These are phyloP conservation scores for Limnothrissa miodon DNA, from an alignment of 2,113 vertebrate genomes.

Conservation along the genomic window DNA sequence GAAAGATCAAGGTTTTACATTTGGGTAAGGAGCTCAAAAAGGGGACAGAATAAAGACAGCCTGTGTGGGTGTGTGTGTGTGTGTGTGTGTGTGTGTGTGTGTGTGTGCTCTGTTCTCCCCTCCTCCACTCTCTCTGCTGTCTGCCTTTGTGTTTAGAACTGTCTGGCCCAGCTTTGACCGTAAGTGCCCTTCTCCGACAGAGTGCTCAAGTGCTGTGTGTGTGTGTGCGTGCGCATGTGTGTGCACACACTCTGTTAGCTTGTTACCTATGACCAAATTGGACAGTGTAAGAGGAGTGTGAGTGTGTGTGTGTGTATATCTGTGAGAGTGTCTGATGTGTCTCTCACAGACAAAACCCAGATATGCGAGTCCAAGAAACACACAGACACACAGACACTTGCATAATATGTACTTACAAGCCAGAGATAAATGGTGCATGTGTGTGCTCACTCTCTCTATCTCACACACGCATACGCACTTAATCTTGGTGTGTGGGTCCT, in stretches of 20 bases:
- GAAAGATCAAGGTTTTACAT: not conserved
- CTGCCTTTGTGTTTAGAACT: conserved; percentile 16
- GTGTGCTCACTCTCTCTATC: not conserved
- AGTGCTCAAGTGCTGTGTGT: not conserved
- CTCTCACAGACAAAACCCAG: not conserved
- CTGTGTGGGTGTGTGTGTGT: not conserved
- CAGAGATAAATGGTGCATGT: not conserved
- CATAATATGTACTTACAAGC: not conserved
- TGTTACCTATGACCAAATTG: not conserved
- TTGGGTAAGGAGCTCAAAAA: not conserved
- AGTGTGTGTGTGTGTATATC: not conserved
- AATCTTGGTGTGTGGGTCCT: not conserved
- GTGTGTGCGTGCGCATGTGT: conserved; percentile 65
- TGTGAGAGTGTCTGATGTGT: not conserved
- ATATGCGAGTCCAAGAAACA: not conserved
- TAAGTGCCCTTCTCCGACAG: conserved; percentile 20
- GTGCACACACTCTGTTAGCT: conserved; percentile 30
- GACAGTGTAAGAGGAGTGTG: not conserved
- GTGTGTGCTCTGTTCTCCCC: not conserved
- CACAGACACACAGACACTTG: not conserved
- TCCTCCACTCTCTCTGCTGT: not conserved
- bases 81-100: not conserved
- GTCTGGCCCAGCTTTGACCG: conserved; percentile 14
- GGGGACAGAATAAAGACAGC: not conserved
- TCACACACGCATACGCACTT: not conserved